phyloP scores from a whole-genome alignment of 2,797 vertebrate species.

The Neostethus bicornis region DNA sequence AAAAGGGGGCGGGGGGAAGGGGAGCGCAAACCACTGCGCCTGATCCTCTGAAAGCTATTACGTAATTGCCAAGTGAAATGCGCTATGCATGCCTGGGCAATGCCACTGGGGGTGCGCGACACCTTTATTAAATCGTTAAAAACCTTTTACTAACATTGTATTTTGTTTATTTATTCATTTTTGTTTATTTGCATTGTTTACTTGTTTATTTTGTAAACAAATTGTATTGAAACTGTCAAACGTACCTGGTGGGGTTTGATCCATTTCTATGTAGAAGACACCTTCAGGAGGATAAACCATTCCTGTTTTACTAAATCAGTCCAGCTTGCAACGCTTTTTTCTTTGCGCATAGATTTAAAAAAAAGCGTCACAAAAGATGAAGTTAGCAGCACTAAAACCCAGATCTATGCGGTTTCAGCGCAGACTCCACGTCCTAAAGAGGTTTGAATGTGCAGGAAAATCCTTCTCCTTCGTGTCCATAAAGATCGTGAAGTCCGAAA shows the following conservation, averaged over 20 bases:
- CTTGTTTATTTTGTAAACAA: too few species aligned
- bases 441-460: slow-evolving; percentile 22
- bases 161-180: too few species aligned
- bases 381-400: background rate
- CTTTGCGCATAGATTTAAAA: slow-evolving; percentile 21
- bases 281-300: slow-evolving; percentile 95
- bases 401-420: slow-evolving; percentile 36
- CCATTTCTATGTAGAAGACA: slow-evolving; percentile 99
- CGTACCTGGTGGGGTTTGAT: slow-evolving; percentile 90
- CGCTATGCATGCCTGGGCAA: slow-evolving; percentile 78
- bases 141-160: too few species aligned
- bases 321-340: slow-evolving; percentile 51
- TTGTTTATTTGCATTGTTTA: too few species aligned
- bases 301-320: slow-evolving; percentile 81
- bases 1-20: too few species aligned
- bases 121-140: too few species aligned
- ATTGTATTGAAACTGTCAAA: too few species aligned
- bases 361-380: slow-evolving; percentile 8
- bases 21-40: slow-evolving; percentile 72
- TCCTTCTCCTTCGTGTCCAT: slow-evolving; percentile 34
- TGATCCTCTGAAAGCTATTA: slow-evolving; percentile 73
- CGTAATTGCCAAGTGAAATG: slow-evolving; percentile 79
- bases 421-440: slow-evolving; percentile 51
- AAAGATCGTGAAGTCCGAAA: slow-evolving; percentile 36
- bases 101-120: slow-evolving; percentile 65